These are phyloP conservation scores for Coleophora flavipennella DNA, from an alignment of 2,888 invertebrate species.

Conservation along the genomic window DNA sequence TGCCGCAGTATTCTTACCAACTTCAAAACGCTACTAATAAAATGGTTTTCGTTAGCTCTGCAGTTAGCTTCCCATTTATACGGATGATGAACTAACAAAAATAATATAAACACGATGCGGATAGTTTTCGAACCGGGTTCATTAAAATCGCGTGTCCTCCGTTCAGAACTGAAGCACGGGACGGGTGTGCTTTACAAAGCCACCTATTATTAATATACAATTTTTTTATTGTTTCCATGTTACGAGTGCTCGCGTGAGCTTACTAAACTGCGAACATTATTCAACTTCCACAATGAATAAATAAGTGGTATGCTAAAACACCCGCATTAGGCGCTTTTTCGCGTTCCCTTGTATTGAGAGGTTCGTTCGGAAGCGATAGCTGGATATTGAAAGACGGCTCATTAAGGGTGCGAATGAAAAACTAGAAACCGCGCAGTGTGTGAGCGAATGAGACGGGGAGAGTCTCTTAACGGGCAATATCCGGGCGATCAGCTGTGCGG, in stretches of 20 bases:
- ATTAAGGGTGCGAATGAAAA: conserved; percentile 45
- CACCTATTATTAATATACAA: conserved; percentile 23
- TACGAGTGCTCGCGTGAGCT: conserved; percentile 34
- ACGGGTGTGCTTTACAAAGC: conserved; percentile 29
- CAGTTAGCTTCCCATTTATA: conserved; percentile 6
- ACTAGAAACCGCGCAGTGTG: conserved; percentile 40
- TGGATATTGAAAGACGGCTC: conserved; percentile 27
- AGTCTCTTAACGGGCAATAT: conserved; percentile 61
- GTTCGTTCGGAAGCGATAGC: neutral
- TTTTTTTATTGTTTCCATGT: conserved; percentile 36
- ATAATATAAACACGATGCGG: neutral
- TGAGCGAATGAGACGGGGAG: conserved; percentile 27
- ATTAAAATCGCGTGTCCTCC: conserved; percentile 33
- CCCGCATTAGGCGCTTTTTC: conserved; percentile 2
- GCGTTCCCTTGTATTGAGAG: too few relatives aligned
- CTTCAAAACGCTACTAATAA: conserved; percentile 19
- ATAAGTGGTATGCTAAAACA: conserved; percentile 7
- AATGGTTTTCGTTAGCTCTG: conserved; percentile 11
- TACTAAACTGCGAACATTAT: conserved; percentile 36
- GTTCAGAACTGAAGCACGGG: conserved; percentile 26
- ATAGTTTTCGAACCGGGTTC: conserved; percentile 23
- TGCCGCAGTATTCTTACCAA: conserved; percentile 14
- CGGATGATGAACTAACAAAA: conserved; percentile 6
- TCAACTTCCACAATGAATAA: conserved; percentile 18
- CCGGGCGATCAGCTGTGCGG: conserved; percentile 67